Base-by-base conservation (phyloP, 1,140 invertebrate species). In the Panonychus citri region DNA sequence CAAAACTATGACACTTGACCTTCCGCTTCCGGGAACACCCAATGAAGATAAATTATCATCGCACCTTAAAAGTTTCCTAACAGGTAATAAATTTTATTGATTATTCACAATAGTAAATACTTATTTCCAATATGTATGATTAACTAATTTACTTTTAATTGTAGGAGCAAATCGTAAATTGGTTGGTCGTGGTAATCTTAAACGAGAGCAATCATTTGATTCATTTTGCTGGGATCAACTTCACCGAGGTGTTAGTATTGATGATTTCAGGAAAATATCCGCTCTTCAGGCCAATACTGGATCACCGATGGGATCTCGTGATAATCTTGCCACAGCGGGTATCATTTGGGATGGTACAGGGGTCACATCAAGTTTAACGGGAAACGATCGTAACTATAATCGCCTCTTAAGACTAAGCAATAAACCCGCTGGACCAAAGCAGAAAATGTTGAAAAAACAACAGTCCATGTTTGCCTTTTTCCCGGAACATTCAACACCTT, bases 361-460 rank as follows among this genome's bases (percentile, higher is more conserved):
- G 13, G 24, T 46, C 30, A 21, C 54, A 46, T 8, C 28, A 17
- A 13, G 28, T 10, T 5, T 34, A 34, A 34, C 30, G 12, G 26
- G 25, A 26, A 21, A 3, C 21, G 24, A 27, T 19, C n/a, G 21
- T 28, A 61, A 34, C 27, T 57, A n/a, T 55, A 57, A 27, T 17
- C 53, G 17, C 19, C 37, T 26, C 37, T 24, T 52, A 25, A 43
- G 51, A 10, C 21, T 48, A 10, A 49, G 49, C 51, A n/a, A 42
- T 12, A 39, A 57, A 26, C 54, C 30, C 7, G 53, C 50, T 28
- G 57, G 57, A 21, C 61, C 62, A 12, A 65, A 65, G 50, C 64
- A 65, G 26, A 65, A 65, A 39, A 63, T 64, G 58, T 53, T 65
- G 12, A 65, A 65, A 51, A 65, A 65, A 42, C 64, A 65, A 40